A percentile compares a stretch with the other conserved stretches of the same genome.
Evolutionary conservation across 1,140 invertebrate genomes (phyloP).

Genomic region (Chironomus striatipennis): DNA sequence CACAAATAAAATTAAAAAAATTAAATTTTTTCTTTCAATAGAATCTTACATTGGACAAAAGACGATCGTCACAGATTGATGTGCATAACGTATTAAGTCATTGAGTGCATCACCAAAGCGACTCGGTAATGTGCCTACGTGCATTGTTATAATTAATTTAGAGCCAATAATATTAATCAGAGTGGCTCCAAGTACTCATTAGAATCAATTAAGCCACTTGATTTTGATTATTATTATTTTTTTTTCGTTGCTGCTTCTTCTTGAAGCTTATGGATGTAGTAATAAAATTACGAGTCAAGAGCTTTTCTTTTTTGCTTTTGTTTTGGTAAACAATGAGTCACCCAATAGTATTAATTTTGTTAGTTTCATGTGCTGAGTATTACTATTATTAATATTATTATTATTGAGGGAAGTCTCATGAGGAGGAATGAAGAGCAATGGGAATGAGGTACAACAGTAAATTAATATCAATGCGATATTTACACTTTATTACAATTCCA

Average conservation of each 20-base stretch:
- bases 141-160: background rate
- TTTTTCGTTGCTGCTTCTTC: background rate
- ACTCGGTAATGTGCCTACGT: slow-evolving; percentile 26
- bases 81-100: slow-evolving; percentile 29
- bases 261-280: background rate
- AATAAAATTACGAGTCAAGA: background rate
- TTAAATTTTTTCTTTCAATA: background rate
- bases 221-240: background rate
- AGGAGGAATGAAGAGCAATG: too few species aligned
- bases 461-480: background rate
- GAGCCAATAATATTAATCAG: too few species aligned
- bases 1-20: too few species aligned
- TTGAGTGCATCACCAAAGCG: slow-evolving; percentile 30
- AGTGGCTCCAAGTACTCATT: background rate
- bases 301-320: too few species aligned
- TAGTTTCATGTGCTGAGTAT: too few species aligned
- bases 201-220: background rate
- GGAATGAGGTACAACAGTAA: background rate
- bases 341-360: too few species aligned
- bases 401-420: too few species aligned
- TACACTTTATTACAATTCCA: slow-evolving; percentile 16
- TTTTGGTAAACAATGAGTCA: too few species aligned
- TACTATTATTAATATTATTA: too few species aligned
- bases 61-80: slow-evolving; percentile 29
- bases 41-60: slow-evolving; percentile 30